Base-by-base conservation (phyloP, 2,113 vertebrate genomes). In the Nerophis ophidion region DNA sequence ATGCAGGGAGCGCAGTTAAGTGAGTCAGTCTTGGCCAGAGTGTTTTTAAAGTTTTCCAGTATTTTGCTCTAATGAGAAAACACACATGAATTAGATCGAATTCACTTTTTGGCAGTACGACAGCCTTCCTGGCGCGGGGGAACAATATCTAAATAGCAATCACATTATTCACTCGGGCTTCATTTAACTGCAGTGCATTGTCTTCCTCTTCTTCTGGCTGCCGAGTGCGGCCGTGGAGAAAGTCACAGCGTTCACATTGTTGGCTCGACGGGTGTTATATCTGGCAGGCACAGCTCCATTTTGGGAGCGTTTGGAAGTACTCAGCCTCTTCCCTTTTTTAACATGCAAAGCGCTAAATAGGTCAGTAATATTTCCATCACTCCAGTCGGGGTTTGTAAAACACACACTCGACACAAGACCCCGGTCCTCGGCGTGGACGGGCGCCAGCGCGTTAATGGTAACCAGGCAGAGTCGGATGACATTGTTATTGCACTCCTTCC, bases 401-500 rank as follows among this genome's bases (percentile, higher is more conserved):
- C n/a, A 45, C 73, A 57, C 72, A 53, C 74, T 74, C 81, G 73
- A 77, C 72, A 56, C 77, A 48, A 68, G 34, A 15, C 57, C 72
- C 79, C 63, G 76, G 80, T 84, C 75, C 85, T 85, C 85, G 84
- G 81, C 79, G 70, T 83, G 84, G 83, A 80, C 13, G 54, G 48
- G 60, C 70, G 86, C 83, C 81, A 85, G 81, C 71, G 79, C 67
- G 59, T 79, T 87, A 84, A 86, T 84, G 76, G 84, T 71, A 82
- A 85, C 81, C 81, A 81, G 81, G 84, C 81, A 72, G 74, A 80
- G 71, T 84, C 73, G 42, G 66, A 82, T 85, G 87, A 90, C 86
- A 87, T 83, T 84, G 87, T 87, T 88, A 86, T 89, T 83, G 86
- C 81, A 78, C 82, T 79, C 77, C 77, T 86, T 81, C 74, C 75